phyloP scores from a whole-genome alignment of 1,140 invertebrate species.

The Heliconius hewitsoni region DNA sequence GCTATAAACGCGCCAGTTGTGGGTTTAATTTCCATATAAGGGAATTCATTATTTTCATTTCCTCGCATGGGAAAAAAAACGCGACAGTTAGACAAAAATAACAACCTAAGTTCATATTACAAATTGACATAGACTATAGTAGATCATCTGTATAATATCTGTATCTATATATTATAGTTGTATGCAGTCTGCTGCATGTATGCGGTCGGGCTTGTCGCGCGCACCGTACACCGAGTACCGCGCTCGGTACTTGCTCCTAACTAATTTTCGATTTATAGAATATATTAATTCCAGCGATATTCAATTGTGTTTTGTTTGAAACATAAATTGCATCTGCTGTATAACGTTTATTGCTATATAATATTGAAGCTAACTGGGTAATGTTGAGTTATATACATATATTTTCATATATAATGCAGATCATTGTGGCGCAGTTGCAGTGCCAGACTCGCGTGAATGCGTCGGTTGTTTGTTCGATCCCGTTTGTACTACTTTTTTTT shows the following conservation, averaged over 20 bases:
- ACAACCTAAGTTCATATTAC: no score
- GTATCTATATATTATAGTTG: background rate
- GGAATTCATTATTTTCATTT: no score
- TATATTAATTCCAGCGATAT: slow-evolving; percentile 4
- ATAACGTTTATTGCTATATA: background rate
- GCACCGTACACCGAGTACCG: background rate
- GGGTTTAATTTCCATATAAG: no score
- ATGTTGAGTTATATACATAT: background rate
- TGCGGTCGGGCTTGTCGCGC: slow-evolving; percentile 1
- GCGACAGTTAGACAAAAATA: no score
- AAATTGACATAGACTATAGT: no score
- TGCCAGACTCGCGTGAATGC: no score
- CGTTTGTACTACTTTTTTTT: no score
- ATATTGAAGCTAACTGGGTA: background rate
- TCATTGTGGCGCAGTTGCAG: no score
- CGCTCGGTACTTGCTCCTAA: background rate
- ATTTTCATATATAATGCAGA: no score
- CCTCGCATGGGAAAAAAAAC: no score
- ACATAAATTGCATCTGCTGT: background rate
- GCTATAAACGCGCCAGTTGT: no score
- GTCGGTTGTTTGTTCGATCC: no score
- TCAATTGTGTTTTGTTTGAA: slow-evolving; percentile 7
- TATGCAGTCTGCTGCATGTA: background rate
- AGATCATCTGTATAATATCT: background rate
- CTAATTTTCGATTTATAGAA: slow-evolving; percentile 11